A percentile compares a stretch with the other conserved stretches of the same genome.
Evolutionary conservation across 2,888 invertebrate genomes (phyloP).

Genomic region (Orthosia gracilis): DNA sequence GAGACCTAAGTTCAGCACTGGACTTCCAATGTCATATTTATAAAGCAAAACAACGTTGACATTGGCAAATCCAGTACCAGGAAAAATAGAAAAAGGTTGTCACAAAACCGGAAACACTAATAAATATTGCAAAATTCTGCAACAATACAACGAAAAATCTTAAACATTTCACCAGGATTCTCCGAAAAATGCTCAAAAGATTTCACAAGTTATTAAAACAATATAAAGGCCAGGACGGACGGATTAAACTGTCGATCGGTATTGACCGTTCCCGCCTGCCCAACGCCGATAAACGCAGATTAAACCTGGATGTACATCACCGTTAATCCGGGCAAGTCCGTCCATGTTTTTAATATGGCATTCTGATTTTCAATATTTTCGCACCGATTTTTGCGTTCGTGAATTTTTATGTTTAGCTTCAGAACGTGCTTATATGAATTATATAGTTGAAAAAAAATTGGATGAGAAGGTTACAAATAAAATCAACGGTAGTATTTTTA

Average conservation of each 20-base stretch:
- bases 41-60: neutral
- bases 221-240: conserved; percentile 74
- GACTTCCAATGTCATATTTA: neutral
- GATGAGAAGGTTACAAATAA: neutral
- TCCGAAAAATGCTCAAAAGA: conserved; percentile 42
- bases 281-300: conserved; percentile 87
- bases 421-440: conserved; percentile 1
- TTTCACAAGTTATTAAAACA: conserved; percentile 73
- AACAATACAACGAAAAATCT: conserved; percentile 6
- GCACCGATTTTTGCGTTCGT: conserved; percentile 34
- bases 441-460: neutral
- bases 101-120: neutral
- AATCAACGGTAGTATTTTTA: neutral
- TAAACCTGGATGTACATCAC: conserved; percentile 82
- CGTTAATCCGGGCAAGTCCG: conserved; percentile 76
- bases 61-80: neutral
- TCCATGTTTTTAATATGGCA: conserved; percentile 74
- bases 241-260: conserved; percentile 85
- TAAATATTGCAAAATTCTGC: conserved; percentile 10
- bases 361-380: conserved; percentile 67
- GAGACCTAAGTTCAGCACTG: neutral
- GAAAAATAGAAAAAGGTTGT: neutral
- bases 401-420: conserved; percentile 33
- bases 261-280: conserved; percentile 81
- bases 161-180: conserved; percentile 12